Evolutionary conservation across 2,113 vertebrate genomes (phyloP), one percentile per base, ranked within the genome.

Genomic region (Cyprinodon tularosa): DNA sequence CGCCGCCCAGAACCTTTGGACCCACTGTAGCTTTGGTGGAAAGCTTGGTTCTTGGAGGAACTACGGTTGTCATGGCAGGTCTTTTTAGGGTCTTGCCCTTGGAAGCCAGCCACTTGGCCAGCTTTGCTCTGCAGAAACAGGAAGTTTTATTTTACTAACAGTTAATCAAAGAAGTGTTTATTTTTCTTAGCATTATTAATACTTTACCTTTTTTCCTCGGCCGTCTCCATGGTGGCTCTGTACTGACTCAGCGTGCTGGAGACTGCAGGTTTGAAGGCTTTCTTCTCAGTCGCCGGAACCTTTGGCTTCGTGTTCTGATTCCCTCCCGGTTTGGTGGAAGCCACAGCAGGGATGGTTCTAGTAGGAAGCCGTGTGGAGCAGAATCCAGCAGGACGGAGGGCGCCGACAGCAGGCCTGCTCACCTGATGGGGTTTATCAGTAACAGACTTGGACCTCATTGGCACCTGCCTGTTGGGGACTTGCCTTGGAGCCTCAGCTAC

Each of bases 1-100:
- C 12, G n/a, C 10, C 42, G 42, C 84, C 12, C 17, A 61, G 61
- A 14, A 67, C 47, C 57, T 83, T 71, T n/a, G 61, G 11, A 9
- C 48, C 4, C 9, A 45, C 45, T 37, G 39, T 9, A 1, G 74
- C 67, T 67, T 88, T 88, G 22, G 6, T 39, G 15, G 71, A 60
- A 10, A 37, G 29, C 66, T 77, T 93, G 7, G 57, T 61, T 70
- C 73, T 86, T 45, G 78, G 2, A 4, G 62, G 13, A 10, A 47
- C 62, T 8, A 67, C 68, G 14, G 86, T 66, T 0, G 74, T 6
- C 82, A 88, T 75, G 4, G 95, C 90, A 4, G 94, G 95, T 53
- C 95, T 95, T 83, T 95, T 97, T 9, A 94, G 87, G 4, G 86
- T 83, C 85, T 91, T 96, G 0, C 96, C 96, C 87, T 94, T 97